Evolutionary conservation across 2,797 vertebrate genomes (phyloP), one percentile per base, ranked within the genome.

Genomic region (Takifugu rubripes): DNA sequence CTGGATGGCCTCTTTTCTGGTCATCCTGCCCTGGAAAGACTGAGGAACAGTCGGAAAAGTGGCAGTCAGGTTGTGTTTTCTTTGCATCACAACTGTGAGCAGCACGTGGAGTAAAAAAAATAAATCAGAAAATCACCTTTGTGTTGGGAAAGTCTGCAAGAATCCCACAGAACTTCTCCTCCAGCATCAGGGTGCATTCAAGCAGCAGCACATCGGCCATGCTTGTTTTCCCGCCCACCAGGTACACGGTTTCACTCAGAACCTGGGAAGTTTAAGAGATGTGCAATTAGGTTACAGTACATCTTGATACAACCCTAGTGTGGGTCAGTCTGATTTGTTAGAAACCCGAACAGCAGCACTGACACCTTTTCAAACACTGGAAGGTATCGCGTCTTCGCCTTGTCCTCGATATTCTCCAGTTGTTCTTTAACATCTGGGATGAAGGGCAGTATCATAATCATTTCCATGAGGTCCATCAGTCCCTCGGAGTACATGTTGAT

Each of bases 401-500:
- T 92, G 43, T 59, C 82, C 26, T 91, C 54, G 24, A 95, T 89
- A 46, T 83, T 78, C 0, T 84, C 70, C 60, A 92, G 68, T 54
- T 91, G 87, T 44, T 83, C 43, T 51, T 89, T 68, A 44, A 66
- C 60, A 16, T 91, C 59, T 3, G 74, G 45, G 3, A 60, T 61
- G 56, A 96, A 91, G 25, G 77, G 71, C 25, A 87, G 62, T 0
- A 17, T 0, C 77, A 92, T 88, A 0, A 95, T 85, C 86, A 94
- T 82, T 21, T 90, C 88, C 90, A 91, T 92, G 11, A 94, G 74
- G 52, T 98, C 94, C 5, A 71, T 79, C 27, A 86, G 33, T 62
- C 92, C 93, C 54, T 98, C 95, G 12, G 90, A 70, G 0, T 94
- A 96, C 90, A 94, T 96, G 85, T 96, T 92, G 82, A 96, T 91